Conservation (phyloP, 2,113 vertebrate species). For the Nannospalax galili region DNA sequence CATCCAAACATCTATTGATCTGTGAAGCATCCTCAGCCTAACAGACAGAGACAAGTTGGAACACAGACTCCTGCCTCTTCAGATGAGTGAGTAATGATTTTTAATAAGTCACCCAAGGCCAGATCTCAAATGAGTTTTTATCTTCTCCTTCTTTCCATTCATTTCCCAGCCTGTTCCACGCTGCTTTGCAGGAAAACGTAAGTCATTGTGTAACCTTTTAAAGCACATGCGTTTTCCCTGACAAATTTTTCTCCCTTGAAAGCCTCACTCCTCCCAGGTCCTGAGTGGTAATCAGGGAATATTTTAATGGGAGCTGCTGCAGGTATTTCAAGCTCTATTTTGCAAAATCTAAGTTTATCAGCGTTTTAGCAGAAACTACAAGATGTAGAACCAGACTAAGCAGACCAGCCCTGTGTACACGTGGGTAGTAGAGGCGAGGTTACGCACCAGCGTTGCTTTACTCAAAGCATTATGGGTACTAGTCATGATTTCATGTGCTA, state of each 20-base stretch:
- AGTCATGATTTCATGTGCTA: background rate
- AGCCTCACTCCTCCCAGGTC: background rate
- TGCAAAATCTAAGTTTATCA: background rate
- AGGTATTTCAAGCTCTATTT: background rate
- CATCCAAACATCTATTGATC: slow-evolving; percentile 1
- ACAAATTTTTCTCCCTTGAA: background rate
- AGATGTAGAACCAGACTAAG: background rate
- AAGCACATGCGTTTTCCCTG: background rate
- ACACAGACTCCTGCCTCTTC: background rate
- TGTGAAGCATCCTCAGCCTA: background rate
- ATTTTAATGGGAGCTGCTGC: background rate
- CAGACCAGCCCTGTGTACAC: background rate
- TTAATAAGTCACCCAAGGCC: background rate
- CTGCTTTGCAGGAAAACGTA: background rate
- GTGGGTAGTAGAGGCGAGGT: background rate
- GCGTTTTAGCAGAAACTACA: accelerated
- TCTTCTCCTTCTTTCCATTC: background rate
- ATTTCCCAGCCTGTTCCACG: background rate
- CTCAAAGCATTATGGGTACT: background rate
- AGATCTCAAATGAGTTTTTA: slow-evolving; percentile 8
- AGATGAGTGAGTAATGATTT: slow-evolving; percentile 20
- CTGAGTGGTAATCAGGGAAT: background rate
- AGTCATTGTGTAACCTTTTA: background rate
- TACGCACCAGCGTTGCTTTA: accelerated
- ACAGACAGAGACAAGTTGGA: background rate